Base-by-base conservation (phyloP, 1,140 invertebrate species). In the Cotesia chilonis region DNA sequence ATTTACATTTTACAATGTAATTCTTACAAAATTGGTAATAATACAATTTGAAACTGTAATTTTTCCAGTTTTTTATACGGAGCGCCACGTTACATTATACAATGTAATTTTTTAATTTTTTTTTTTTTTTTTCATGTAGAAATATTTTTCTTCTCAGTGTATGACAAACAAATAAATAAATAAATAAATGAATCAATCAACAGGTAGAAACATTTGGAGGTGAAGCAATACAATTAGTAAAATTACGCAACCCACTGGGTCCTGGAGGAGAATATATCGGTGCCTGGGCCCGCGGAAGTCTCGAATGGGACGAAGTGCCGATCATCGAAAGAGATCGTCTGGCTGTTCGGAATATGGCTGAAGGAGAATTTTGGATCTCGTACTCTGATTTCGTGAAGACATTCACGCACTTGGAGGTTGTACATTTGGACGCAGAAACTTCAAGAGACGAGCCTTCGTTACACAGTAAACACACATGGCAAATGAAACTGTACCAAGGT, bases 281-380 rank as follows among this genome's bases (percentile, higher is more conserved):
- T 3, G 89, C 92, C 35, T 94, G 93, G 92, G 90, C 91, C 1
- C 84, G 90, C 38, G 89, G 90, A 63, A 90, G 92, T 1, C 87
- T 89, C 28, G 92, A 94, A 74, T 95, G 93, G 93, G 92, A 94
- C 59, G 91, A 93, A 69, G 89, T 95, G 4, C 89, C 92, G 2
- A 86, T 89, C 4, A 88, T 90, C 41, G 94, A 96, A 82, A 89
- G 91, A 57, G 92, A 95, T 74, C 87, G 94, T 57, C 84, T 96
- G 1, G 89, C 90, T 57, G 84, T 91, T 4, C 87, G 89, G 60
- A 91, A 92, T 75, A 88, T 92, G 79, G 87, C 88, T 6, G 91
- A 93, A 76, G 94, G 94, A 38, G 94, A 95, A 85, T 96, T 96
- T 84, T 96, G 94, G 91, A 95, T 97, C 87, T 90, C 93, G 0